These are phyloP conservation scores for Athene cunicularia DNA, from an alignment of 2,113 vertebrate genomes.

Conservation along the genomic window DNA sequence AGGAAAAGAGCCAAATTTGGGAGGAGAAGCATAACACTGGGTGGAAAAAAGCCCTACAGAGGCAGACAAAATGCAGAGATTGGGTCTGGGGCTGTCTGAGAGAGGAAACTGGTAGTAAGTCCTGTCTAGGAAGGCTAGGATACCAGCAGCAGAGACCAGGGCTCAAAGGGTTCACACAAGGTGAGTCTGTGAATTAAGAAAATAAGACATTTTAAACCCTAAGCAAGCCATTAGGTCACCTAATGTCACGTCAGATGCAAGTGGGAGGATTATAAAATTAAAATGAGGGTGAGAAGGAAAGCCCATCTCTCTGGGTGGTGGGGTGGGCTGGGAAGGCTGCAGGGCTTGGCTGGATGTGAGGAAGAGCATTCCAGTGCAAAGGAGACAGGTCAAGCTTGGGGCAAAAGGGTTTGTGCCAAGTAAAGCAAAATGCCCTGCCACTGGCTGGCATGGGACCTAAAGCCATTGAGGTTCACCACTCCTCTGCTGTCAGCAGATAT, in stretches of 20 bases:
- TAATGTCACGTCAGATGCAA: background rate
- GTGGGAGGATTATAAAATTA: background rate
- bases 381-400: background rate
- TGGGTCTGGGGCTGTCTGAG: background rate
- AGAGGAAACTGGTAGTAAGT: background rate
- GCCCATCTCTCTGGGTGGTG: background rate
- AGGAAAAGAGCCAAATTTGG: background rate
- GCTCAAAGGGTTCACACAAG: background rate
- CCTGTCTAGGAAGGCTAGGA: background rate
- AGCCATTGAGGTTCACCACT: background rate
- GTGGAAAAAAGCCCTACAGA: background rate
- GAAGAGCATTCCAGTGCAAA: fast-evolving
- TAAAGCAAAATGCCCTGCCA: background rate
- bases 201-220: background rate
- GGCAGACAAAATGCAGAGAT: background rate
- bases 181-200: background rate
- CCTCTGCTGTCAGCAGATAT: background rate
- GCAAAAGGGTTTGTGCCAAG: background rate
- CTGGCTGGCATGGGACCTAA: fast-evolving
- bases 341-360: background rate
- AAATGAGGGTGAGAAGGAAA: background rate
- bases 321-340: background rate
- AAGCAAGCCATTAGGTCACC: background rate
- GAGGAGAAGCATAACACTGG: background rate
- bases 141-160: background rate